These are phyloP conservation scores for Megaceryle alcyon DNA, from an alignment of 2,797 vertebrate genomes.

Conservation along the genomic window DNA sequence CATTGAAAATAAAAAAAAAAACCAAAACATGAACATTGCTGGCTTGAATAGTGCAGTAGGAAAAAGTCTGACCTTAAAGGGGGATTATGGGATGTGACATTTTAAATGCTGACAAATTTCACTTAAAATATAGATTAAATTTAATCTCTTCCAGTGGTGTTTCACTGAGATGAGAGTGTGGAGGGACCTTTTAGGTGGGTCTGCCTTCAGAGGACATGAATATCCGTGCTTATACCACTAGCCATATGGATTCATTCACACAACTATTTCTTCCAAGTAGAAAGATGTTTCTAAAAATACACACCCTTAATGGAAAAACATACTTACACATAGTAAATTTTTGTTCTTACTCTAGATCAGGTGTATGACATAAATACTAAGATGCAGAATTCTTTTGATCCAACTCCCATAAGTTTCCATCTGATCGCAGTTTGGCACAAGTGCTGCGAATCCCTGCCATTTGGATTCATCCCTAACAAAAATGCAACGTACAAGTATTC, in stretches of 20 bases:
- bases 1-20: neutral
- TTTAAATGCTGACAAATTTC: neutral
- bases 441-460: neutral
- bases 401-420: neutral
- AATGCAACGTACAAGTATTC: neutral
- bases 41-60: neutral
- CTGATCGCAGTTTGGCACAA: neutral
- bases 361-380: neutral
- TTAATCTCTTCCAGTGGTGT: neutral
- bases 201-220: neutral
- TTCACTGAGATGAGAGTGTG: neutral
- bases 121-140: neutral
- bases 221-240: neutral
- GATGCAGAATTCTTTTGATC: neutral
- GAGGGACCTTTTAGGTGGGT: neutral
- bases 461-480: neutral
- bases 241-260: neutral
- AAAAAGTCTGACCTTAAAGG: neutral
- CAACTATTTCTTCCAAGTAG: neutral
- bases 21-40: fast-evolving
- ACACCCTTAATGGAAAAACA: neutral
- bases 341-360: neutral
- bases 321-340: neutral
- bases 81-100: neutral
- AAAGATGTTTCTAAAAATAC: neutral